These are phyloP conservation scores for Drosophila paulistorum DNA, from an alignment of 1,140 invertebrate species.

Conservation along the genomic window DNA sequence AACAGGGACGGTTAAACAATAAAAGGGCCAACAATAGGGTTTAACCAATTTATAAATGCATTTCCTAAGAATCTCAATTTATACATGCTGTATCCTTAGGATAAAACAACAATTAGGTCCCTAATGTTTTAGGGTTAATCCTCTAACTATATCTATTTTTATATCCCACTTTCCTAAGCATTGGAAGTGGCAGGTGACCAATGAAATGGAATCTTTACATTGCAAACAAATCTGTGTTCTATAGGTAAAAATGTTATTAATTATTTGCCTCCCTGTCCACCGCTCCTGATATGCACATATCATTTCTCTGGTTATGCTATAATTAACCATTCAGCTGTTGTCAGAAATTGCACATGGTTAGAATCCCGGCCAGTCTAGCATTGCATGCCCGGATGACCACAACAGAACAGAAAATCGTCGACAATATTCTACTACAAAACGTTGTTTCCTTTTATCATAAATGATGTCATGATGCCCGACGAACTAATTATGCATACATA, in stretches of 20 bases:
- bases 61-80: neutral
- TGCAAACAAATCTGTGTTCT: no score
- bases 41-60: neutral
- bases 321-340: conserved; percentile 76
- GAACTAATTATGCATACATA: conserved; percentile 8
- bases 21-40: conserved; percentile 16
- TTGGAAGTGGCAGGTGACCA: no score
- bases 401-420: conserved; percentile 9
- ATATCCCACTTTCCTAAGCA: no score
- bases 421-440: conserved; percentile 2
- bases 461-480: conserved; percentile 53
- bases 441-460: conserved; percentile 24
- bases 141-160: no score
- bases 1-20: conserved; percentile 35
- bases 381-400: conserved; percentile 42
- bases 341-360: conserved; percentile 58
- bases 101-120: no score
- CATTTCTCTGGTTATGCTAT: conserved; percentile 41
- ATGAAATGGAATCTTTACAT: no score
- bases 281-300: conserved; percentile 29
- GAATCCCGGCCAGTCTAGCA: conserved; percentile 56
- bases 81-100: no score
- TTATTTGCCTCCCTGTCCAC: conserved; percentile 21
- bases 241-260: no score
- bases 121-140: no score